A percentile compares a stretch with the other conserved stretches of the same genome.
Conservation (phyloP, 2,888 invertebrate species). For the Cancer borealis region DNA sequence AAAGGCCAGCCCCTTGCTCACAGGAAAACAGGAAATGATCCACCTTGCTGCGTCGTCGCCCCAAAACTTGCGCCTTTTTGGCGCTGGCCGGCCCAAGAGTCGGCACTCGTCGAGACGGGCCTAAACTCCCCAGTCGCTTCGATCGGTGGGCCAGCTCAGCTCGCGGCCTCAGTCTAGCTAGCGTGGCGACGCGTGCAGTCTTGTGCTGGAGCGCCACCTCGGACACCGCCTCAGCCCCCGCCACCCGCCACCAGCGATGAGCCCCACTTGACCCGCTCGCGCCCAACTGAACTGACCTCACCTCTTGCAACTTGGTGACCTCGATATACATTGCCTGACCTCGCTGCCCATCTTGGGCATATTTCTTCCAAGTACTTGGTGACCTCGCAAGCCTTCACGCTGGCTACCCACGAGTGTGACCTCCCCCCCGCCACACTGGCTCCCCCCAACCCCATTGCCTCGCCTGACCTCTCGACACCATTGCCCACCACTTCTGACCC, state of each 20-base stretch:
- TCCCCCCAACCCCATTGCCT: constrained; percentile 72
- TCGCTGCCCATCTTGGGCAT: constrained; percentile 70
- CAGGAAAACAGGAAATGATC: constrained; percentile 76
- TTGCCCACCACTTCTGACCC: constrained; percentile 72
- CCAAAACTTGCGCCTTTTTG: constrained; percentile 76
- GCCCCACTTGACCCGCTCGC: constrained; percentile 75
- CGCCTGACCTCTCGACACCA: constrained; percentile 74
- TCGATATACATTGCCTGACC: constrained; percentile 73
- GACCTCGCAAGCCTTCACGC: constrained; percentile 75
- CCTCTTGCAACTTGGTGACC: constrained; percentile 72
- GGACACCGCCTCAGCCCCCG: constrained; percentile 71
- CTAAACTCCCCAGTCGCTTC: constrained; percentile 76
- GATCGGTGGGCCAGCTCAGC: constrained; percentile 76
- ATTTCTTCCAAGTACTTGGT: constrained; percentile 72
- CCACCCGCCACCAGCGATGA: constrained; percentile 72
- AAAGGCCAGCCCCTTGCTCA: constrained; percentile 76
- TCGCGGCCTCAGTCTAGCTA: constrained; percentile 76
- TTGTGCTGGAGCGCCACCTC: constrained; percentile 74
- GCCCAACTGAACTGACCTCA: constrained; percentile 74
- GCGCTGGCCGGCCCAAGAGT: constrained; percentile 76
- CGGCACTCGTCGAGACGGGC: constrained; percentile 77
- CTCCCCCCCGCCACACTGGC: constrained; percentile 70
- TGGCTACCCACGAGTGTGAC: constrained; percentile 76
- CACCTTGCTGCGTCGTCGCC: constrained; percentile 77
- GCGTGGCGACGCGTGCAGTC: constrained; percentile 76